Evolutionary conservation across 2,797 vertebrate species (phyloP).

Genomic region (Phalanger gymnotis): DNA sequence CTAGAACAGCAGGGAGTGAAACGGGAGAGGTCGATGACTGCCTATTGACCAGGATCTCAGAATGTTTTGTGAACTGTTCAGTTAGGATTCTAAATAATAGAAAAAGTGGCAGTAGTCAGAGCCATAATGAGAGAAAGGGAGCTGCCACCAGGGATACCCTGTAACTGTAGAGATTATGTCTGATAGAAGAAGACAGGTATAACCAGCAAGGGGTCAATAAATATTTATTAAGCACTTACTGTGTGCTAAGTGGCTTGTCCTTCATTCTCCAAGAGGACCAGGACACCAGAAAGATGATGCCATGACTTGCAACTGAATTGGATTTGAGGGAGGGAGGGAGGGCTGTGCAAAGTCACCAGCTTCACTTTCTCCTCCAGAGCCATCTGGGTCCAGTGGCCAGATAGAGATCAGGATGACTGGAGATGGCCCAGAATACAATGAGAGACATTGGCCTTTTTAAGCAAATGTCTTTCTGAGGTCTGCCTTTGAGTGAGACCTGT

Average conservation of each 20-base stretch:
- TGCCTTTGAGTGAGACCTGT: too few species aligned
- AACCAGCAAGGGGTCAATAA: not conserved
- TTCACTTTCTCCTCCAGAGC: too few species aligned
- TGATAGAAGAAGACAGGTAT: not conserved
- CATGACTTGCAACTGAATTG: too few species aligned
- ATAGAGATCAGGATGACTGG: too few species aligned
- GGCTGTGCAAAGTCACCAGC: too few species aligned
- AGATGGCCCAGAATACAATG: too few species aligned
- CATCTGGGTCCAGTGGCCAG: too few species aligned
- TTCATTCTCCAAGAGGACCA: too few species aligned
- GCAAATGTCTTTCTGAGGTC: too few species aligned
- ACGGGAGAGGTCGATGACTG: not conserved
- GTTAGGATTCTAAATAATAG: not conserved
- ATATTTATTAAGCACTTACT: not conserved
- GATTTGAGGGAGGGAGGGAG: too few species aligned
- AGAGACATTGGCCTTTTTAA: too few species aligned
- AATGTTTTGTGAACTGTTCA: not conserved
- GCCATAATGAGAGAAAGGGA: not conserved
- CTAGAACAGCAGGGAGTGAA: constrained; percentile 3
- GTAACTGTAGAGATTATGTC: not conserved
- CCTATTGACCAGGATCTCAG: not conserved
- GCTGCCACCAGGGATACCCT: not conserved
- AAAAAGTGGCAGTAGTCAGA: not conserved
- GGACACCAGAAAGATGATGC: too few species aligned
- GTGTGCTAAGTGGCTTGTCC: not conserved